Base-by-base conservation (phyloP, 2,113 vertebrate species). In the Nicator chloris region DNA sequence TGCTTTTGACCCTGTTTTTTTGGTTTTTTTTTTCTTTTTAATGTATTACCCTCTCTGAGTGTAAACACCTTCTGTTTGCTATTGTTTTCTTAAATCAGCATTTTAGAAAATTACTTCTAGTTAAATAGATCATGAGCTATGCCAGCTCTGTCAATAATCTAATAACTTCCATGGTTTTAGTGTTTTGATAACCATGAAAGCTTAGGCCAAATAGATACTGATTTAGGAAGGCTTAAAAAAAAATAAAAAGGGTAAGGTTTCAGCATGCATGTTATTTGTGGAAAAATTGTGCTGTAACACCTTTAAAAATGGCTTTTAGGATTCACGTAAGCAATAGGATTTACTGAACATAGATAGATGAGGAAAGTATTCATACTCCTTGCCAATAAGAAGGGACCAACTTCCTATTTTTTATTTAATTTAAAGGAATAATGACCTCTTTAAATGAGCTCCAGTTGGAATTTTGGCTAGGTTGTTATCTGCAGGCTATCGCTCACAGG, bases 11-110 rank as follows among this genome's bases (percentile, higher is more conserved):
- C 82, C 88, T 80, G 59, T 76, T 82, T 83, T 90, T 15, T 35
- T 50, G 3, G 0, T 60, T 15, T 22, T 11, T 40, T 80, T 65
- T 54, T 93, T 39, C 5, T 44, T 40, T 93, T 70, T 90, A 94
- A 95, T 64, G 19, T 86, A 77, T 86, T 88, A 59, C n/a, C 26
- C 71, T 73, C 44, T 82, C 53, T 72, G 56, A 93, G 44, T 61
- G 54, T 93, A 96, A 97, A 95, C 77, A 95, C 71, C 82, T 89
- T 86, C 83, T 91, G 69, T 77, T 96, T 89, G 82, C 37, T 92
- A 66, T 39, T 42, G 21, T 81, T 92, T 91, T 31, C 63, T 70
- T 90, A 83, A 73, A 88, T 53, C 8, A 60, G 16, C 27, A 39
- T 92, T 95, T 92, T 37, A 75, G n/a, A 94, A 92, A 79, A 73